Base-by-base conservation (phyloP, 2,113 vertebrate genomes). In the Brienomyrus brachyistius region DNA sequence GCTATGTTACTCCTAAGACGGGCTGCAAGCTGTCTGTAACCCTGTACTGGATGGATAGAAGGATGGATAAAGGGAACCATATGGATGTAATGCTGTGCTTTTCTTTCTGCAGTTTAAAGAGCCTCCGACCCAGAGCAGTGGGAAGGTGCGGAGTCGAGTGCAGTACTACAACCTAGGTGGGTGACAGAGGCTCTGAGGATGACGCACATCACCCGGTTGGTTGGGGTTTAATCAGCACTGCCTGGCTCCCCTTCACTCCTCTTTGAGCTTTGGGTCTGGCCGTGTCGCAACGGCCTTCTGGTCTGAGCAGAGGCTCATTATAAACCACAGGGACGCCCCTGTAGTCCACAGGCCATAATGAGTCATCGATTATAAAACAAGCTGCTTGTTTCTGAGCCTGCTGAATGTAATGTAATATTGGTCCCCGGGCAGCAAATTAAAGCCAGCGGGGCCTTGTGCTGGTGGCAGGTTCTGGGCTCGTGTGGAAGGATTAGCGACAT, bases 61-160 rank as follows among this genome's bases (percentile, higher is more conserved):
- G 27, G 45, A 23, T n/a, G 43, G 19, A 48, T 47, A 4, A n/a
- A 15, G 66, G n/a, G n/a, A 13, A 74, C 21, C 8, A 40, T 84
- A 7, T 84, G 45, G 45, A 23, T 47, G 43, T 27, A 31, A 52
- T 59, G 31, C 3, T 56, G n/a, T 31, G 4, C 89, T 92, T 87
- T 90, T 90, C 66, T 90, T 40, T 90, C 31, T 19, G 70, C 94
- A 96, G 95, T 89, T 77, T 23, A 95, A 92, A 93, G 94, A 96
- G 45, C 92, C 90, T 83, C 21, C 86, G 23, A 89, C 2, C 17
- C 95, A 91, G 92, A 82, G n/a, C 0, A 45, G 90, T 27, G 51
- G 87, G 13, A 91, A 92, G 0, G 89, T 87, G 48, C 17, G 86
- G 89, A 77, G 21, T 17, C 52, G 56, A 45, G 89, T 87, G 13